Evolutionary conservation across 2,113 vertebrate genomes (phyloP).

Genomic region (Sylvilagus bachmani): DNA sequence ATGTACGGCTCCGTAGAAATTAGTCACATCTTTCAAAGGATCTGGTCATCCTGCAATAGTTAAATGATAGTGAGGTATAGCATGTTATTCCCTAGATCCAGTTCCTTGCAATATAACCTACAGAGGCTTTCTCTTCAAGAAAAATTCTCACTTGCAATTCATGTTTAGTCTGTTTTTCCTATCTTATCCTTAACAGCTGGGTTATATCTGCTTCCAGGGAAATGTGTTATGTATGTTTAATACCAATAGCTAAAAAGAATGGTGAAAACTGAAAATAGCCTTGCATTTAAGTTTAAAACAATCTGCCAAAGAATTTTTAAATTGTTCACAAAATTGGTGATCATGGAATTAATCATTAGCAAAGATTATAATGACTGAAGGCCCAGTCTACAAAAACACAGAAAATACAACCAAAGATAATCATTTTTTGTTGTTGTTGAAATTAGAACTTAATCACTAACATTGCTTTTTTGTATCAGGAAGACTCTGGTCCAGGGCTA

Average conservation of each 20-base stretch:
- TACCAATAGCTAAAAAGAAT: slow-evolving; percentile 83
- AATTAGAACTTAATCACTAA: slow-evolving; percentile 30
- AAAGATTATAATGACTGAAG: slow-evolving; percentile 48
- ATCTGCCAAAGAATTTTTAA: slow-evolving; percentile 73
- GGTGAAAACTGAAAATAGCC: slow-evolving; percentile 83
- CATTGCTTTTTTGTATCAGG: slow-evolving; percentile 19
- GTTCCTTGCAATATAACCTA: slow-evolving; percentile 67
- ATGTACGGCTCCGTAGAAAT: slow-evolving; percentile 46
- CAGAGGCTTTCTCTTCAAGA: slow-evolving; percentile 81
- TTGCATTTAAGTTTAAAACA: slow-evolving; percentile 76
- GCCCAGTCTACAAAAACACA: not conserved
- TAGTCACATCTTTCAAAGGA: slow-evolving; percentile 66
- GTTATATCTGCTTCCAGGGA: slow-evolving; percentile 82
- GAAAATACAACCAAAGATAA: slow-evolving; percentile 48
- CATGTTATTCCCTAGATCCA: slow-evolving; percentile 75
- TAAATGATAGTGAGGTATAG: slow-evolving; percentile 59
- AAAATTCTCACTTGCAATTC: slow-evolving; percentile 80
- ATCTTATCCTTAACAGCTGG: slow-evolving; percentile 83
- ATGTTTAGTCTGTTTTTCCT: slow-evolving; percentile 83
- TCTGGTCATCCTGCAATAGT: slow-evolving; percentile 51
- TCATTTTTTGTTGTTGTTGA: slow-evolving; percentile 33
- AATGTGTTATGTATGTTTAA: slow-evolving; percentile 86
- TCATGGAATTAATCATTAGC: slow-evolving; percentile 63
- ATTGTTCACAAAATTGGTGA: slow-evolving; percentile 58
- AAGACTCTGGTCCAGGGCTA: not conserved